Percentiles rank a stretch among this genome's conserved stretches.
Evolutionary conservation across 2,113 vertebrate genomes (phyloP).

Genomic region (Xiphophorus maculatus): DNA sequence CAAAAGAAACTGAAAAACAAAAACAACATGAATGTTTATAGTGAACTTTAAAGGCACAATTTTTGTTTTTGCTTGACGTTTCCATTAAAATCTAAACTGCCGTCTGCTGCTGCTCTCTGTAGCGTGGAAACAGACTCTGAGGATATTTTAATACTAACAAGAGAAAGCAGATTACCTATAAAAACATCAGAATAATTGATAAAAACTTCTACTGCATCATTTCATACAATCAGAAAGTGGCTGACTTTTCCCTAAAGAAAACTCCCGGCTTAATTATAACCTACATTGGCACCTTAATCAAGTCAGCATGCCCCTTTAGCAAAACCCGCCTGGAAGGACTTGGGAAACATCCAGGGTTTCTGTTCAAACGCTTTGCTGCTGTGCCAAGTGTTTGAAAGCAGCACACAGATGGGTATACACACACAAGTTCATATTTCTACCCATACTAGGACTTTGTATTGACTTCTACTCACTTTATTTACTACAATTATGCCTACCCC

Average conservation of each 20-base stretch:
- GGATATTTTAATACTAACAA: slow-evolving; percentile 48
- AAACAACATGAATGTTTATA: neutral
- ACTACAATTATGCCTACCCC: no score
- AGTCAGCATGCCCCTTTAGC: slow-evolving; percentile 59
- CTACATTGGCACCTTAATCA: slow-evolving; percentile 62
- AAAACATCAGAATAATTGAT: slow-evolving; percentile 35
- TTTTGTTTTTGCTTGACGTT: slow-evolving; percentile 26
- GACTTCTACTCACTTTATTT: no score
- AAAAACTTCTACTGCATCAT: slow-evolving; percentile 38
- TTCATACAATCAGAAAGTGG: slow-evolving; percentile 33
- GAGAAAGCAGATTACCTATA: slow-evolving; percentile 35
- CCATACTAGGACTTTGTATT: no score
- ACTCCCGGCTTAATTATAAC: slow-evolving; percentile 66
- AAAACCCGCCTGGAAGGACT: slow-evolving; percentile 27
- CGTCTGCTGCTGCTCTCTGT: slow-evolving; percentile 45
- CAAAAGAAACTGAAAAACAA: neutral
- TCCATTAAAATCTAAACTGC: slow-evolving; percentile 44
- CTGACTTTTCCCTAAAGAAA: slow-evolving; percentile 50
- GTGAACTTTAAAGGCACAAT: slow-evolving; percentile 17
- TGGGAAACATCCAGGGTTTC: slow-evolving; percentile 36
- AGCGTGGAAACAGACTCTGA: slow-evolving; percentile 51
- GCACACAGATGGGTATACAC: slow-evolving; percentile 25
- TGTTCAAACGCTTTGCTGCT: slow-evolving; percentile 15
- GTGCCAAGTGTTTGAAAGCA: slow-evolving; percentile 60
- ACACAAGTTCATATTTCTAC: no score